Evolutionary conservation across 1,140 invertebrate species (phyloP), one percentile per base, ranked within the genome.

Genomic region (Dysdera silvatica): DNA sequence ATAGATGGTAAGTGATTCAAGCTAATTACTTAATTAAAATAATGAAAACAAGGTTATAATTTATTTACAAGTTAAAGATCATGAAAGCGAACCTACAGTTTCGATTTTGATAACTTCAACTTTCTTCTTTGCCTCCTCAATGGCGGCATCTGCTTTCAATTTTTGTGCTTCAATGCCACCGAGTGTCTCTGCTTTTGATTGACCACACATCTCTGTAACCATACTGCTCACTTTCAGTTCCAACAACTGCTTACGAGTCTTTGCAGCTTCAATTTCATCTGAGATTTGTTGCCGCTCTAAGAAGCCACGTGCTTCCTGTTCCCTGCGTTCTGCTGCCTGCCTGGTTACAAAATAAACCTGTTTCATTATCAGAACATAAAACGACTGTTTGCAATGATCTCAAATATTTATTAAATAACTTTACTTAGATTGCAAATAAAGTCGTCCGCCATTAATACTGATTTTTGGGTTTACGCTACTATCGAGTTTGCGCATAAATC

Each of bases 171-270:
- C 79, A 14, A 78, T 78, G 45, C 78, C 67, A 65, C 75, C 75
- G 62, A 77, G 74, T 26, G 80, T 80, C 71, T 81, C 80, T 10
- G 80, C 80, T 70, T 78, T 80, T 12, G 80, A 78, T 62, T 80
- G 79, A 35, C 80, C 80, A 62, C 71, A 72, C 47, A 70, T 74
- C 64, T 78, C 76, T 20, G 76, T 73, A 16, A 71, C 71, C 28
- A 74, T 71, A 71, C 76, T 73, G 23, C 53, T 63, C 7, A 73
- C 76, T 68, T 81, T 77, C 33, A 81, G 68, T 68, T 79, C 76
- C 31, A 81, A 62, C 45, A 81, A 67, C 31, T 75, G 72, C 58
- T 72, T 74, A 4, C 78, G 69, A 2, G 77, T 65, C 57, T 74
- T 74, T 70, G 81, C 80, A 28, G 80, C 79, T 62, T 76, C 77